phyloP scores from a whole-genome alignment of 2,888 invertebrate species.

The Oscheius sp. region DNA sequence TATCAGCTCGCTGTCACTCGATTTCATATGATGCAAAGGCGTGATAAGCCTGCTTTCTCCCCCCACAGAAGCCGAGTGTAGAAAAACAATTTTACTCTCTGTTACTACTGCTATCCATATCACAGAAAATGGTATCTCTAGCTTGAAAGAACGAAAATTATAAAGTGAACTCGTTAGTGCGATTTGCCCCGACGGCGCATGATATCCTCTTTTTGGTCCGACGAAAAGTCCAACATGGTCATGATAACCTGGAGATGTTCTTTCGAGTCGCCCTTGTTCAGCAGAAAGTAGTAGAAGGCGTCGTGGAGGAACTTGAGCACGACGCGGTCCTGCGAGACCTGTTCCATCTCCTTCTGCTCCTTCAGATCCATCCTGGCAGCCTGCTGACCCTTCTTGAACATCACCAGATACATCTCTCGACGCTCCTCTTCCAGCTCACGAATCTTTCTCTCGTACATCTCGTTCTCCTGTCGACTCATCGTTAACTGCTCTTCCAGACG shows the following conservation, averaged over 20 bases:
- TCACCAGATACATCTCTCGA: slow-evolving; percentile 71
- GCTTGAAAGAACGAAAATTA: not conserved
- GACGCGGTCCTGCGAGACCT: slow-evolving; percentile 84
- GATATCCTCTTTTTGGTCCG: slow-evolving; percentile 69
- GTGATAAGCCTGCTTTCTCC: slow-evolving; percentile 19
- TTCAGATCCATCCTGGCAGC: slow-evolving; percentile 64
- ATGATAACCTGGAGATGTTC: slow-evolving; percentile 90
- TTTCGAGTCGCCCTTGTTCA: slow-evolving; percentile 85
- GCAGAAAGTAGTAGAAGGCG: slow-evolving; percentile 90
- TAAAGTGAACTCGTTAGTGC: slow-evolving; percentile 27
- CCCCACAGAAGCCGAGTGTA: not conserved
- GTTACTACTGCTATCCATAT: not conserved
- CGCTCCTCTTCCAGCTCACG: slow-evolving; percentile 69
- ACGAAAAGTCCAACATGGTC: slow-evolving; percentile 81
- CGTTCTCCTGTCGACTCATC: slow-evolving; percentile 60
- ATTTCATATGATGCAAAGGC: slow-evolving; percentile 30
- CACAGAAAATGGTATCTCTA: not conserved
- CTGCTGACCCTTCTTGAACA: slow-evolving; percentile 74
- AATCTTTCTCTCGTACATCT: slow-evolving; percentile 71
- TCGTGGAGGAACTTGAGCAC: slow-evolving; percentile 91
- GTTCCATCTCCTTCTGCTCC: slow-evolving; percentile 57
- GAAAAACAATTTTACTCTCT: slow-evolving; percentile 1
- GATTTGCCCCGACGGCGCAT: slow-evolving; percentile 29
- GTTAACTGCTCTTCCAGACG: slow-evolving; percentile 55
- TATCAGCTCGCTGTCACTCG: slow-evolving; percentile 2